Evolutionary conservation across 1,140 invertebrate genomes (phyloP), one percentile per base, ranked within the genome.

Genomic region (Popillia japonica): DNA sequence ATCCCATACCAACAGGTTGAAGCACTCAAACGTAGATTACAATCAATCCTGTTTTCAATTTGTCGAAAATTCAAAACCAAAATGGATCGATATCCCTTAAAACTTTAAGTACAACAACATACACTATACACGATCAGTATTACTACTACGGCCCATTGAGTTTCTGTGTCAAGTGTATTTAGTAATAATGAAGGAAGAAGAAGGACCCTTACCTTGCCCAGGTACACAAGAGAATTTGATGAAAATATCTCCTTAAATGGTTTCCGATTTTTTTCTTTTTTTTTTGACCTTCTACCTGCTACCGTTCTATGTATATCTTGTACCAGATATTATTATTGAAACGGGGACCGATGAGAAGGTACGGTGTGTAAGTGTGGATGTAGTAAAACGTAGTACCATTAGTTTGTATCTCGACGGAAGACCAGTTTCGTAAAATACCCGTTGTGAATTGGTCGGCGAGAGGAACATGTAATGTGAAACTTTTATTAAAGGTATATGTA

Each of bases 81-180:
- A 48, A 48, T 17, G 22, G 27, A 68, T 68, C 61, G 61, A 68
- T 68, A 17, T 20, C 20, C 61, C 61, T 68, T 68, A 68, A 68
- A 23, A 68, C 22, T 68, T 20, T 34, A 34, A 68, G 61, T 68
- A 68, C 61, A 17, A 68, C 61, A 23, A 27, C 61, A 17, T 17
- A 23, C 61, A 22, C 61, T 34, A 68, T 68, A 22, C 61, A 11
- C 48, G 48, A 55, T 17, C 48, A 55, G 48, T 22, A 68, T 27
- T 68, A 34, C 61, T 7, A 68, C 61, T 68, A 68, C 22, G 61
- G 61, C 61, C 61, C 61, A 68, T 68, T 68, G 22, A 22, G 27
- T 68, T 68, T 68, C 61, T 68, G 27, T 68, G 61, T 68, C 61
- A 68, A 68, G 61, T 68, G 61, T 68, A 68, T 68, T 68, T 68